phyloP scores from a whole-genome alignment of 2,888 invertebrate species.

The Pseudanteris insignis region DNA sequence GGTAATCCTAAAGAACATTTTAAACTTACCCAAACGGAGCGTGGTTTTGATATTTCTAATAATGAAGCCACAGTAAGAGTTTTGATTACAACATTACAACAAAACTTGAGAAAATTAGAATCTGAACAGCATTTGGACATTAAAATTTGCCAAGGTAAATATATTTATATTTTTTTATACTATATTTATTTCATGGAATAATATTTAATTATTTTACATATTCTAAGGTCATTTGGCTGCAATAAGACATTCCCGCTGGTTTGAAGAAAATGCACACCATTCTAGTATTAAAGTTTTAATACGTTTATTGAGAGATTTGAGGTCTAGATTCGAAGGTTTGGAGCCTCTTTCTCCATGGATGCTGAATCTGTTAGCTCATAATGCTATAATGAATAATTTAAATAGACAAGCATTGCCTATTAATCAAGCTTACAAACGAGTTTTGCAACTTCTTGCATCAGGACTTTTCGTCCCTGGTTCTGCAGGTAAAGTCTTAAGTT shows the following conservation, averaged over 20 bases:
- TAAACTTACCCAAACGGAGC: conserved; percentile 70
- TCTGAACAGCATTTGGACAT: conserved; percentile 80
- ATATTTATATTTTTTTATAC: too few species aligned
- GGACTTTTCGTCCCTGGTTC: conserved; percentile 96
- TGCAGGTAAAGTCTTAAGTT: too few species aligned
- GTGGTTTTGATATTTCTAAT: conserved; percentile 87
- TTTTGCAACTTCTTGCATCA: conserved; percentile 89
- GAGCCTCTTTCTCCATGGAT: conserved; percentile 95
- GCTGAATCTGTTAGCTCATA: conserved; percentile 93
- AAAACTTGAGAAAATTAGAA: conserved; percentile 92
- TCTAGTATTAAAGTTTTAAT: conserved; percentile 96
- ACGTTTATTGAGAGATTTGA: conserved; percentile 90
- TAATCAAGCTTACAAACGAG: conserved; percentile 85
- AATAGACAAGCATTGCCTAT: conserved; percentile 91
- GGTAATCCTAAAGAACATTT: conserved; percentile 73
- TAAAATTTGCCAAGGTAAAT: conserved; percentile 68
- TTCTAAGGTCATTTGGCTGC: conserved; percentile 83
- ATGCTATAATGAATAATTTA: conserved; percentile 96
- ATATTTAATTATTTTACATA: too few species aligned
- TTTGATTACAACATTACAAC: conserved; percentile 92
- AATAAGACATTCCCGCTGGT: conserved; percentile 96
- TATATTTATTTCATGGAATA: too few species aligned
- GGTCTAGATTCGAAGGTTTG: conserved; percentile 88
- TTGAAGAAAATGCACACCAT: conserved; percentile 97
- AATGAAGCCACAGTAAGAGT: conserved; percentile 87